Evolutionary conservation across 2,888 invertebrate genomes (phyloP), one percentile per base, ranked within the genome.

Genomic region (Epicampocera succincta): DNA sequence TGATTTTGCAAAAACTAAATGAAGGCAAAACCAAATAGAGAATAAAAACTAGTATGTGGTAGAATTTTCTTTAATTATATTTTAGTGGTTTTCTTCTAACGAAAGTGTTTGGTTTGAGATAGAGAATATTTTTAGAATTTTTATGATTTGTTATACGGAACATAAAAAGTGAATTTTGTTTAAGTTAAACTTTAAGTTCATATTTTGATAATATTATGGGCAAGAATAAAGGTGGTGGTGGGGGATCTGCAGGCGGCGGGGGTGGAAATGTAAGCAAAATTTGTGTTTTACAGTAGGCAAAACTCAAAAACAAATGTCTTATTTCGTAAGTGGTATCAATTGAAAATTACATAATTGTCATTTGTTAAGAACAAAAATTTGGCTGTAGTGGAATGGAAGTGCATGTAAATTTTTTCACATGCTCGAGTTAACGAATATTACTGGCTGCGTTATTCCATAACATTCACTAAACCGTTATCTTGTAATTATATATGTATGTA

Each of bases 231-330:
- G 87, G 86, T 1, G 87, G 86, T 4, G 86, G 85, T 0, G 85
- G 85, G 0, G 33, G 33, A 5, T 33, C 33, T 9, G 85, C 86
- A 0, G 87, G 86, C 0, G 85, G 89, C 1, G 87, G 87, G 5
- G 89, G 89, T 77, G 88, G 86, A 73, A 89, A 89, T 89, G 89
- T 89, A 89, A 89, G 89, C 87, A 89, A 88, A 86, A 87, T 88
- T 86, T 89, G 88, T 89, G 87, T 89, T 89, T 87, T 89, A 87
- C 89, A 89, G 87, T 76, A 73, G 60, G 58, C 33, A 52, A 56
- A 66, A 50, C 58, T 56, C n/a, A 13, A 56, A 58, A 33, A 12
- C 21, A 68, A 38, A 21, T 44, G 17, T 29, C 8, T 44, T 15
- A 61, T 56, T 74, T 69, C 38, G 78, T 82, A 78, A 82, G 78